Evolutionary conservation across 2,888 invertebrate species (phyloP).

Genomic region (Xylophagus ater): DNA sequence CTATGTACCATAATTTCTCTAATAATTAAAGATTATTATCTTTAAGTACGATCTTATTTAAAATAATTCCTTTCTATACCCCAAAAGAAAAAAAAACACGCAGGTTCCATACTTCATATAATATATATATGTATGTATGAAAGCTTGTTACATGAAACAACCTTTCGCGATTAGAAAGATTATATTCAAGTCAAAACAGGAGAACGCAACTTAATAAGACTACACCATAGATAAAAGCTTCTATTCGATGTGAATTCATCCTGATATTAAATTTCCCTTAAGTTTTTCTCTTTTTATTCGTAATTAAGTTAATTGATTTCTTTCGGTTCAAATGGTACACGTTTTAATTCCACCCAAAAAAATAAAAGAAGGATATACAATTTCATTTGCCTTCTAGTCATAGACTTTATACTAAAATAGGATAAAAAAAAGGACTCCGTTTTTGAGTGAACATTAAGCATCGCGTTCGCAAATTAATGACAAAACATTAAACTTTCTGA

Average conservation of each 20-base stretch:
- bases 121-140: no score
- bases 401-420: no score
- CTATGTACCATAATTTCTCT: no score
- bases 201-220: neutral
- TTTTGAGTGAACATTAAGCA: slow-evolving; percentile 7
- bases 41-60: slow-evolving; percentile 17
- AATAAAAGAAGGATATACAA: neutral
- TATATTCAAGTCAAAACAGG: slow-evolving; percentile 7
- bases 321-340: slow-evolving; percentile 10
- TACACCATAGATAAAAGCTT: neutral
- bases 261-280: slow-evolving; percentile 10
- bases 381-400: no score
- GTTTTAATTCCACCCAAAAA: slow-evolving; percentile 2
- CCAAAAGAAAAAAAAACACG: no score
- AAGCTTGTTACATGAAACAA: no score
- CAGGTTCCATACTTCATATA: no score
- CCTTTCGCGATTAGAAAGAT: slow-evolving; percentile 12
- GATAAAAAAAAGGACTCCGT: no score
- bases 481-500: slow-evolving; percentile 16
- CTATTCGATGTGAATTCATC: slow-evolving; percentile 5
- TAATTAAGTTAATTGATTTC: slow-evolving; percentile 19
- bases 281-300: slow-evolving; percentile 5
- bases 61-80: slow-evolving; percentile 16
- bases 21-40: slow-evolving; percentile 19
- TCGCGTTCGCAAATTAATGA: slow-evolving; percentile 16